Evolutionary conservation across 2,888 invertebrate species (phyloP).

Genomic region (Cantharis nigra): DNA sequence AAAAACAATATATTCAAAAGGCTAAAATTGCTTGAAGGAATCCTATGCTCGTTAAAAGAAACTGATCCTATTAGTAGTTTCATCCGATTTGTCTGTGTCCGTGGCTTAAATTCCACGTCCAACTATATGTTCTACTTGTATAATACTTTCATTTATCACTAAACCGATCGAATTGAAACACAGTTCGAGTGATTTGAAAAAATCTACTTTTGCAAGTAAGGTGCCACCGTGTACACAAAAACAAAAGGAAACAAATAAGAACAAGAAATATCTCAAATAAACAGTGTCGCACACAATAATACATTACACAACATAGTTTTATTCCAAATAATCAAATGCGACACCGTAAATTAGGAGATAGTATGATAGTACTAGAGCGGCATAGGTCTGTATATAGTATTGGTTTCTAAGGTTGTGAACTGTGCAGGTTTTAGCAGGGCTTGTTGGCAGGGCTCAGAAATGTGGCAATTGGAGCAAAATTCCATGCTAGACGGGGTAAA

Average conservation of each 20-base stretch:
- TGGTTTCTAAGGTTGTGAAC: conserved; percentile 27
- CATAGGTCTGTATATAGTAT: conserved; percentile 28
- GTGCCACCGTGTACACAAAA: neutral
- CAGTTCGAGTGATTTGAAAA: neutral
- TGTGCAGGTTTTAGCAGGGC: conserved; percentile 42
- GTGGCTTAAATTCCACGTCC: neutral
- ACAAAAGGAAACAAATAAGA: neutral
- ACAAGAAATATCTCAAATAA: neutral
- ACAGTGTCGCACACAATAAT: neutral
- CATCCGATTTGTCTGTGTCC: neutral
- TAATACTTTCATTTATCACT: neutral
- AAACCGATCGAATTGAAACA: too few species aligned
- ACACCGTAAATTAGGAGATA: neutral
- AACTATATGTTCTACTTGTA: neutral
- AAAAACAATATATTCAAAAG: neutral
- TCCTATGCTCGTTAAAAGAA: neutral
- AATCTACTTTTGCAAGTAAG: neutral
- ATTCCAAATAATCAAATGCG: neutral
- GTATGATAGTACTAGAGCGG: conserved; percentile 24
- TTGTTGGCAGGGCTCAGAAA: conserved; percentile 48
- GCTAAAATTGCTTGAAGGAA: neutral
- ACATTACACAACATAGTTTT: neutral
- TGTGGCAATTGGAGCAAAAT: conserved; percentile 37
- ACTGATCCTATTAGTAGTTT: too few species aligned
- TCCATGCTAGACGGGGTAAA: conserved; percentile 40